Evolutionary conservation across 1,140 invertebrate species (phyloP).

Genomic region (Cydia splendana): DNA sequence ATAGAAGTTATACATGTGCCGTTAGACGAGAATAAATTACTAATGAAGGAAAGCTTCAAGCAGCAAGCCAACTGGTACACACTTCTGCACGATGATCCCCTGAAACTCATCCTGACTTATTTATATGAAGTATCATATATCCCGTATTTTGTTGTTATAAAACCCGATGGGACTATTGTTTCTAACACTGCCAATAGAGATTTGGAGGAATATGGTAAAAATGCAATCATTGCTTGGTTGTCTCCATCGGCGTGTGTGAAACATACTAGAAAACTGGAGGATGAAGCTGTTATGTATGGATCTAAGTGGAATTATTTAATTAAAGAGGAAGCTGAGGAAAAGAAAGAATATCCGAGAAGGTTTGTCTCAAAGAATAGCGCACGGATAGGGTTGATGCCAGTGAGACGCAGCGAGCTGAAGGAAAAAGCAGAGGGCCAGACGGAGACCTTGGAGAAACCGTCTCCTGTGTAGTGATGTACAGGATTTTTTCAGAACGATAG

Average conservation of each 20-base stretch:
- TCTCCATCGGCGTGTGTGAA: conserved; percentile 40
- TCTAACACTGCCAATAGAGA: conserved; percentile 57
- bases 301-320: conserved; percentile 54
- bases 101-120: conserved; percentile 54
- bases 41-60: conserved; percentile 50
- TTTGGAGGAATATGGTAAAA: conserved; percentile 62
- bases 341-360: conserved; percentile 47
- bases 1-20: conserved; percentile 71
- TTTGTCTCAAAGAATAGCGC: conserved; percentile 25
- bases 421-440: background rate
- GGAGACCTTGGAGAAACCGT: background rate
- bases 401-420: background rate
- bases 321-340: conserved; percentile 33
- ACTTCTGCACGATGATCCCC: conserved; percentile 56
- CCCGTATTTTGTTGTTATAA: conserved; percentile 57
- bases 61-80: conserved; percentile 71
- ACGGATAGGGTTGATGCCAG: background rate
- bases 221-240: conserved; percentile 66
- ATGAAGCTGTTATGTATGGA: conserved; percentile 56
- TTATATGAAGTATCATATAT: conserved; percentile 61
- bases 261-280: conserved; percentile 50
- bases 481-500: too few species aligned
- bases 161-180: conserved; percentile 53
- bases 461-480: background rate
- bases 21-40: conserved; percentile 57